Conservation (phyloP, 2,113 vertebrate genomes). For the Drymodes brunneopygia region DNA sequence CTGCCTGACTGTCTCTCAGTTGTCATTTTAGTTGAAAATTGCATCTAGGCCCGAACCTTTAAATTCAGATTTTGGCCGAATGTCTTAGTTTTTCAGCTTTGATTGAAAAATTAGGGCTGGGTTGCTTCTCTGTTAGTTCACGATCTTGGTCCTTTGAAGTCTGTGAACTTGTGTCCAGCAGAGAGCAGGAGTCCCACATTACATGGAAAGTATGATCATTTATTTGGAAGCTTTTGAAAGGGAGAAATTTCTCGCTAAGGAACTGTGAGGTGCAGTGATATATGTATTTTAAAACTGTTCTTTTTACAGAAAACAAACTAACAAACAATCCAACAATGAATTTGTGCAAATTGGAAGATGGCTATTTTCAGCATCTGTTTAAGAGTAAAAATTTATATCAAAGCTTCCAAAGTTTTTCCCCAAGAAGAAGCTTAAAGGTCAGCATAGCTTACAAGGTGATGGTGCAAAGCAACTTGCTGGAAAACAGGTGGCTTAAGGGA, state of each 20-base stretch:
- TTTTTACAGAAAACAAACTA: neutral
- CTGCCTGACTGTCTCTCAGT: neutral
- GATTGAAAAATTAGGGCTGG: neutral
- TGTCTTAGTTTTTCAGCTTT: neutral
- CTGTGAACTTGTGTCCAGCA: constrained; percentile 3
- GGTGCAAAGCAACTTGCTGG: neutral
- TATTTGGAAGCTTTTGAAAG: neutral
- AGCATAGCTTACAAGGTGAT: neutral
- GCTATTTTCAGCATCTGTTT: neutral
- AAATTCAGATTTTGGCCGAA: neutral
- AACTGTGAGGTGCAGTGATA: neutral
- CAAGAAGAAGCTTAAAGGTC: neutral
- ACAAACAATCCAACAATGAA: neutral
- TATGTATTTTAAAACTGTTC: neutral
- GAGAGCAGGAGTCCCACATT: constrained; percentile 28
- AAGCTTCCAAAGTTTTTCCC: neutral
- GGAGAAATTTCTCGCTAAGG: neutral
- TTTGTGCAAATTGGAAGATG: neutral
- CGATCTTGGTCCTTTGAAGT: neutral
- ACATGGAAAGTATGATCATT: neutral
- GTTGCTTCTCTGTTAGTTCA: neutral
- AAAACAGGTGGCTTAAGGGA: neutral
- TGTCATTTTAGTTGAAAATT: neutral
- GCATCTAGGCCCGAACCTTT: neutral
- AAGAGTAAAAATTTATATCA: neutral